Conservation (phyloP, 2,113 vertebrate species). For the Lagopus leucura region DNA sequence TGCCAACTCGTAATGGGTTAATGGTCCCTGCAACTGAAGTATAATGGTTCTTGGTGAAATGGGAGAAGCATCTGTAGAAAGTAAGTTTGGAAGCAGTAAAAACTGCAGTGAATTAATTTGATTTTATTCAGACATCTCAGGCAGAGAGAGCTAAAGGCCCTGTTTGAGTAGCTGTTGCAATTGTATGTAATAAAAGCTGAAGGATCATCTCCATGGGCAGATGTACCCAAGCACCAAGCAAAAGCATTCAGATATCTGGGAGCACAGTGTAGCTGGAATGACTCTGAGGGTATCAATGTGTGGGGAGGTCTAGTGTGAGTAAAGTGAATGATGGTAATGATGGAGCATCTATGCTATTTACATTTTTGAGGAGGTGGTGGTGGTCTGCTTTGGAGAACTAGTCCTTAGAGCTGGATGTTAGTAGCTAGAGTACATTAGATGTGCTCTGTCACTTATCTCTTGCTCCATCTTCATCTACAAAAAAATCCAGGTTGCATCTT, state of each 20-base stretch:
- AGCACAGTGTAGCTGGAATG: background rate
- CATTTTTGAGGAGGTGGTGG: background rate
- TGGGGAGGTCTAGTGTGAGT: background rate
- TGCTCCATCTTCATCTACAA: background rate
- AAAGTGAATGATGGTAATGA: background rate
- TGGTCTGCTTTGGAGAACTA: background rate
- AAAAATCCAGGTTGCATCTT: background rate
- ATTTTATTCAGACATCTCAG: background rate
- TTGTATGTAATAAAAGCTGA: background rate
- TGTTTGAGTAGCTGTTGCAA: background rate
- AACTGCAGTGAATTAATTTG: constrained; percentile 27
- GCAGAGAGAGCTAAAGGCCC: background rate
- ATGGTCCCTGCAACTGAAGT: constrained; percentile 42
- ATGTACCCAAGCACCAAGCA: background rate
- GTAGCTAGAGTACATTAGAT: background rate
- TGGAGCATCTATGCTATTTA: background rate
- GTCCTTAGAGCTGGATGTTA: background rate
- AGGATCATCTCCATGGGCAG: background rate
- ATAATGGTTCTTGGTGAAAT: constrained; percentile 39
- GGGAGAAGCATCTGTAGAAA: constrained; percentile 10
- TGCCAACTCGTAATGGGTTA: constrained; percentile 59
- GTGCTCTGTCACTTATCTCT: background rate
- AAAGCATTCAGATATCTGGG: background rate
- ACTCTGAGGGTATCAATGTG: background rate
- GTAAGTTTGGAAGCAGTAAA: constrained; percentile 35